Evolutionary conservation across 2,888 invertebrate species (phyloP).

Genomic region (Balanococcus diminutus): DNA sequence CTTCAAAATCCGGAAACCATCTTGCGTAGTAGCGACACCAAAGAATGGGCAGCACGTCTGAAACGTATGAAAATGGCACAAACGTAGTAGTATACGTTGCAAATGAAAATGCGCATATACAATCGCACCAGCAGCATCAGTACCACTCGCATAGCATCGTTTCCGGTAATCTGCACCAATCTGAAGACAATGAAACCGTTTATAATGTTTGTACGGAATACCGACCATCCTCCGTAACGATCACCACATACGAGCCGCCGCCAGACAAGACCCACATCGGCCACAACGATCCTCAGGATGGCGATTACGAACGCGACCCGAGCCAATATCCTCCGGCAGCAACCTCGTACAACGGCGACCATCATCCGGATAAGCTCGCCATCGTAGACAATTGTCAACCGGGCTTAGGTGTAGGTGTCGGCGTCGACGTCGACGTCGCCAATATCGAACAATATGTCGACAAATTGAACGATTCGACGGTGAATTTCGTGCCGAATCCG

Average conservation of each 20-base stretch:
- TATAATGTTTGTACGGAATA: conserved; percentile 47
- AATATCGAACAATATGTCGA: conserved; percentile 27
- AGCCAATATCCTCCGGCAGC: background rate
- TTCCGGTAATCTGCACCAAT: background rate
- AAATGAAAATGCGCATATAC: conserved; percentile 54
- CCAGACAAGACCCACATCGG: background rate
- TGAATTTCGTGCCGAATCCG: conserved; percentile 38
- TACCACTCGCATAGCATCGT: conserved; percentile 46
- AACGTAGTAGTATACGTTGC: conserved; percentile 56
- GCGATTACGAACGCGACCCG: conserved; percentile 41
- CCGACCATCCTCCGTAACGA: conserved; percentile 49
- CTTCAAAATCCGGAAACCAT: conserved; percentile 49
- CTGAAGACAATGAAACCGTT: conserved; percentile 49
- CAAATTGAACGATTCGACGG: conserved; percentile 26
- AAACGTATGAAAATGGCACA: conserved; percentile 55
- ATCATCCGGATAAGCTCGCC: conserved; percentile 36
- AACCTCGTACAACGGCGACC: conserved; percentile 35
- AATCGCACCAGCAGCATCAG: conserved; percentile 43
- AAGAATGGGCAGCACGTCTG: conserved; percentile 56
- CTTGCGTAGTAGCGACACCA: conserved; percentile 45
- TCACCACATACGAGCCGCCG: conserved; percentile 6
- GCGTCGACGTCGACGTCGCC: background rate
- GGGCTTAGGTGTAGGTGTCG: background rate
- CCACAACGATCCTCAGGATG: background rate
- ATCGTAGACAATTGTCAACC: conserved; percentile 24